A percentile compares a stretch with the other conserved stretches of the same genome.
These are phyloP conservation scores for Poeciliopsis infans DNA, from an alignment of 2,797 vertebrate species.

Conservation along the genomic window DNA sequence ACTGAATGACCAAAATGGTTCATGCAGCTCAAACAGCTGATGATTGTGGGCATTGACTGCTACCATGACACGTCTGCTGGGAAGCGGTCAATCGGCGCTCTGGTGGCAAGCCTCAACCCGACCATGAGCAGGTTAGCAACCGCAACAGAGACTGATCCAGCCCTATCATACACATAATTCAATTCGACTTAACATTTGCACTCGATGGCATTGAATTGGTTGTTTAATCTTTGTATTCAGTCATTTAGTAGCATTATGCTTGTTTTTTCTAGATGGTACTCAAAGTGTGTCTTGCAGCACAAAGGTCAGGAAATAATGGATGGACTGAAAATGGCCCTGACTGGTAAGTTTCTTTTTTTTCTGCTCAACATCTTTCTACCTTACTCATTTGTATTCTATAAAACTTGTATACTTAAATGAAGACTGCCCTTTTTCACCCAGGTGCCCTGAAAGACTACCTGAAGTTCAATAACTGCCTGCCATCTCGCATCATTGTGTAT, in stretches of 20 bases:
- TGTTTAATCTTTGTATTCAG: neutral
- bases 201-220: neutral
- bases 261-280: slow-evolving; percentile 88
- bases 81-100: slow-evolving; percentile 88
- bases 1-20: slow-evolving; percentile 1
- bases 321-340: slow-evolving; percentile 88
- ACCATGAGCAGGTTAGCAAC: slow-evolving; percentile 86
- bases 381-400: accelerated
- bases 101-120: slow-evolving; percentile 93
- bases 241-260: neutral
- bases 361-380: neutral
- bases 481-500: slow-evolving; percentile 92
- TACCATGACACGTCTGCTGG: slow-evolving; percentile 90
- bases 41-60: slow-evolving; percentile 94
- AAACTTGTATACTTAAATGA: neutral
- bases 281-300: slow-evolving; percentile 90
- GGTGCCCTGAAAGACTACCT: slow-evolving; percentile 88
- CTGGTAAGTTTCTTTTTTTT: slow-evolving; percentile 70
- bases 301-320: slow-evolving; percentile 94
- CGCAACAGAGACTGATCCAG: neutral
- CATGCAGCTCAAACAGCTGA: slow-evolving; percentile 89
- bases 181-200: neutral
- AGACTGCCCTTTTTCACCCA: slow-evolving; percentile 58
- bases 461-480: slow-evolving; percentile 86
- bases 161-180: neutral